phyloP scores from a whole-genome alignment of 2,888 invertebrate genomes.

The Bursaphelenchus okinawaensis region DNA sequence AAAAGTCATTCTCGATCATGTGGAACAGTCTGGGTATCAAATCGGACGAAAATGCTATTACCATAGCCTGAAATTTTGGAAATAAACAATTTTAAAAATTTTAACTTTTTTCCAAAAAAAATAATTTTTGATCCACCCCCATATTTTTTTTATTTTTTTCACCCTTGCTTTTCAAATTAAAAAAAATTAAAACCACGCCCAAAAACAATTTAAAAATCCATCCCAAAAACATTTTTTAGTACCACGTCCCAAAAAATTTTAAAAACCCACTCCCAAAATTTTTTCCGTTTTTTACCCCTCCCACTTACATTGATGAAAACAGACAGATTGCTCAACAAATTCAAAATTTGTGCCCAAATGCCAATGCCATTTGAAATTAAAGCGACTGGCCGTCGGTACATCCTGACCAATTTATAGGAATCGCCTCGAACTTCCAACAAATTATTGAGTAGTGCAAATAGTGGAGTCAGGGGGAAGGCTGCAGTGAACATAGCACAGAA shows the following conservation, averaged over 20 bases:
- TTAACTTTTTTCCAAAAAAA: no score
- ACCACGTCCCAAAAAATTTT: no score
- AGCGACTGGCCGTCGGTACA: conserved; percentile 65
- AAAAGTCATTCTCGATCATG: background rate
- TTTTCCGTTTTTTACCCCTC: no score
- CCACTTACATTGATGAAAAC: conserved; percentile 90
- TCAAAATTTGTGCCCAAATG: conserved; percentile 67
- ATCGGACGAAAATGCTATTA: background rate
- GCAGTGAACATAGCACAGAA: conserved; percentile 95
- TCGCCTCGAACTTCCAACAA: conserved; percentile 89
- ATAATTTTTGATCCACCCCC: no score
- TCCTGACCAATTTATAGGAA: conserved; percentile 80
- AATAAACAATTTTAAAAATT: no score
- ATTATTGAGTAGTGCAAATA: conserved; percentile 87
- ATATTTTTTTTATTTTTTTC: no score
- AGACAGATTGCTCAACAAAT: conserved; percentile 73
- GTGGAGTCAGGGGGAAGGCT: conserved; percentile 89
- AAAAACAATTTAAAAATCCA: background rate
- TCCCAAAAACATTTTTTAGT: no score
- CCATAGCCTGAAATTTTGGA: background rate
- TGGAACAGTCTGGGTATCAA: background rate
- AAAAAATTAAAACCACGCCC: no score
- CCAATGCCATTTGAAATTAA: conserved; percentile 85
- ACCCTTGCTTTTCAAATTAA: background rate
- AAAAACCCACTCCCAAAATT: no score